Base-by-base conservation (phyloP, 2,797 vertebrate genomes). In the Dallia pectoralis region DNA sequence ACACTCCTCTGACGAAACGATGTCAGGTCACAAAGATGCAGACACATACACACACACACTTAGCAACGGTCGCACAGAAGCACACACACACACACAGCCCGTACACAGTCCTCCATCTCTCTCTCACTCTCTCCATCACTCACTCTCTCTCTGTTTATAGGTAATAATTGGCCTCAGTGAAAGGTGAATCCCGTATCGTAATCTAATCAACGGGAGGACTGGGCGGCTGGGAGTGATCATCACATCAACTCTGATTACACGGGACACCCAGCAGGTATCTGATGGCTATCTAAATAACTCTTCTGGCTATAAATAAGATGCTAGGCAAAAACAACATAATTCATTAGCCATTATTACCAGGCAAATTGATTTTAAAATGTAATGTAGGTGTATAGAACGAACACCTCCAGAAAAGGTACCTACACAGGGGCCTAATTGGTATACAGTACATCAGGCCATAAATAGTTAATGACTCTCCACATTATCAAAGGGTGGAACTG, bases 401-500 rank as follows among this genome's bases (percentile, higher is more conserved):
- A 85, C 77, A 81, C 82, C 72, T 74, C 73, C 74, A 30, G 61
- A 67, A 76, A 70, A 81, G 82, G 75, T 53, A 53, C 49, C 77
- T 74, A 36, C 33, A 36, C 3, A 36, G 7, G 33, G 33, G 7
- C 33, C 33, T 36, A 7, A 36, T 36, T 36, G 33, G 33, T 36
- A 85, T 87, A 80, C 73, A 82, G 72, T 36, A 36, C 33, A 84
- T 79, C 77, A 36, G 77, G 69, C 80, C 86, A 91, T 90, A 87
- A 92, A 91, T 91, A 87, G 83, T 90, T 90, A 82, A 91, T 88
- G 86, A 80, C 85, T 82, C 84, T 86, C 70, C 82, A 84, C 83
- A 85, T 87, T 90, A 91, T 90, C 89, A 91, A 90, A 91, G 86
- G 86, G 81, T 80, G 86, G 82, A 87, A 86, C 77, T 79, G 86